phyloP scores from a whole-genome alignment of 2,888 invertebrate species.

The Plagodis dolabraria region DNA sequence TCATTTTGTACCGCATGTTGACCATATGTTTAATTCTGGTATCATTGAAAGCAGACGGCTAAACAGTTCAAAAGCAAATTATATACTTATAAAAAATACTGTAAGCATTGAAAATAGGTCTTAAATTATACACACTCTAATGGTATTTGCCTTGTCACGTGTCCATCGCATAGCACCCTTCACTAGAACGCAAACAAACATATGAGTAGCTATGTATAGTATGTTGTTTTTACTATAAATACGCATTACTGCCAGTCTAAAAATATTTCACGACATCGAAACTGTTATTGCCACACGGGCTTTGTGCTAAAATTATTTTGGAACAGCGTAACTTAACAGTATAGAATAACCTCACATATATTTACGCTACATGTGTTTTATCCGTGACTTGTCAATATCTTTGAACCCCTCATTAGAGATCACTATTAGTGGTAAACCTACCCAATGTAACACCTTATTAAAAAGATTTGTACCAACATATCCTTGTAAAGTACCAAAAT shows the following conservation, averaged over 20 bases:
- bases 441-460: too few relatives aligned
- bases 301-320: background rate
- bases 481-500: too few relatives aligned
- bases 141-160: background rate
- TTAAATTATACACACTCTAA: background rate
- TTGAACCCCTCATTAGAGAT: too few relatives aligned
- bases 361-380: too few relatives aligned
- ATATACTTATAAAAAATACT: background rate
- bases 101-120: background rate
- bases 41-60: too few relatives aligned
- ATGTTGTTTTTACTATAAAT: constrained; percentile 7
- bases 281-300: background rate
- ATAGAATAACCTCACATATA: background rate
- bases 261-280: background rate
- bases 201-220: background rate
- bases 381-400: too few relatives aligned
- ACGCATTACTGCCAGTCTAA: constrained; percentile 1
- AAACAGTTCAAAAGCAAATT: too few relatives aligned
- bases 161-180: constrained; percentile 3
- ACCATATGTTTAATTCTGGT: too few relatives aligned
- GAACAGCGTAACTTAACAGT: background rate
- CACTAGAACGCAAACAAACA: constrained; percentile 1
- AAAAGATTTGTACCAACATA: too few relatives aligned
- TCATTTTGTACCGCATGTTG: too few relatives aligned
- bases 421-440: too few relatives aligned